phyloP scores from a whole-genome alignment of 2,113 vertebrate species.

The Thalassarche chlororhynchos region DNA sequence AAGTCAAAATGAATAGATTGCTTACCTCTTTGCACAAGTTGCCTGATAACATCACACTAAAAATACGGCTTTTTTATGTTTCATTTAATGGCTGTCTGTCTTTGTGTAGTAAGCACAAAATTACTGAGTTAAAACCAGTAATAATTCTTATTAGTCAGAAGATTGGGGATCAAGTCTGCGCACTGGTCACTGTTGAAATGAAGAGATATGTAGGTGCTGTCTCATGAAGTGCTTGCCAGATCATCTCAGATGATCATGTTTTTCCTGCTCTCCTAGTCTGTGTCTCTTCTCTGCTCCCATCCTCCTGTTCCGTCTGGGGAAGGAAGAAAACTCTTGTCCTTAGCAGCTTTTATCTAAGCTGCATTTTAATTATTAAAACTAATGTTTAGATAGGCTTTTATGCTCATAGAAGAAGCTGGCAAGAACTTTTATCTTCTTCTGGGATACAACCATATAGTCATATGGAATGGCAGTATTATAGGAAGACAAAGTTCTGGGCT shows the following conservation, averaged over 20 bases:
- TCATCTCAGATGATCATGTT: background rate
- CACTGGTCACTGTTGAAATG: background rate
- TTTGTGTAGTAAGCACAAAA: background rate
- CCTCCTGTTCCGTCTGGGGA: background rate
- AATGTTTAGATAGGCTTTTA: background rate
- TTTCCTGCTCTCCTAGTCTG: background rate
- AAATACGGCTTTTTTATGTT: accelerated
- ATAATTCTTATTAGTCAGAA: background rate
- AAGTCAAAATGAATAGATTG: background rate
- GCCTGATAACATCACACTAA: background rate
- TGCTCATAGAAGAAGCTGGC: background rate
- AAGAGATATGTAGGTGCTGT: background rate
- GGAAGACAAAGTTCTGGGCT: background rate
- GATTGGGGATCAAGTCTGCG: background rate
- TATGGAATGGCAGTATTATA: background rate
- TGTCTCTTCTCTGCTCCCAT: background rate
- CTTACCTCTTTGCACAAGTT: background rate
- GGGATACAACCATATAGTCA: background rate
- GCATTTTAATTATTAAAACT: background rate
- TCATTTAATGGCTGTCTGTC: background rate
- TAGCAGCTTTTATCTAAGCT: background rate
- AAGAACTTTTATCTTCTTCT: background rate
- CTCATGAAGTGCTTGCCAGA: background rate
- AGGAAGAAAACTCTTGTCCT: background rate
- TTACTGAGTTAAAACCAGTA: background rate